Percentiles rank a stretch among this genome's conserved stretches.
Conservation (phyloP, 2,888 invertebrate genomes). For the Liodrosophila aerea region DNA sequence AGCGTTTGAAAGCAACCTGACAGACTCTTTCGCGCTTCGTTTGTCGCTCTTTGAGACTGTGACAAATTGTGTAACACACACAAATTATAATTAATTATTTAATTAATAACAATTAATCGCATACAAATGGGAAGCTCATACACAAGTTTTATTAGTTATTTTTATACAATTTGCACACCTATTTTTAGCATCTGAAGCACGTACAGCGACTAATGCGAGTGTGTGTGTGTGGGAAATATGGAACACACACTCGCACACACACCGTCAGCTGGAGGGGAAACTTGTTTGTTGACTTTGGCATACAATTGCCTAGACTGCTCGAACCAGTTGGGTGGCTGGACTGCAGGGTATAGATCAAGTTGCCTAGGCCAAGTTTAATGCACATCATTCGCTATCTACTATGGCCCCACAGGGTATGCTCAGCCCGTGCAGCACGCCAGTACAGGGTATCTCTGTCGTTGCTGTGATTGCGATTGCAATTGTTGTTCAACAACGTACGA, state of each 20-base stretch:
- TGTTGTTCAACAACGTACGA: constrained; percentile 12
- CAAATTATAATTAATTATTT: constrained; percentile 37
- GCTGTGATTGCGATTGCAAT: neutral
- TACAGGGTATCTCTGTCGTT: neutral
- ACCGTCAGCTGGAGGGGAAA: constrained; percentile 30
- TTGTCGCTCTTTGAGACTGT: constrained; percentile 12
- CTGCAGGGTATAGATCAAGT: constrained; percentile 8
- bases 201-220: neutral
- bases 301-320: constrained; percentile 35
- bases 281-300: constrained; percentile 65
- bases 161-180: constrained; percentile 7
- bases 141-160: neutral
- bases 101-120: no score
- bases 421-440: constrained; percentile 1
- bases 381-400: no score
- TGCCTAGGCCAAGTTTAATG: constrained; percentile 64
- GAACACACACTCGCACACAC: constrained; percentile 35
- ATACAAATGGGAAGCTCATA: constrained; percentile 3
- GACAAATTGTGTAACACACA: constrained; percentile 31
- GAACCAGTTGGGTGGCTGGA: constrained; percentile 31
- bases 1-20: constrained; percentile 23
- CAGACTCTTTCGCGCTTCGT: constrained; percentile 35
- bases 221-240: constrained; percentile 18
- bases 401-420: constrained; percentile 12
- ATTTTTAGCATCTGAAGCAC: constrained; percentile 11